Conservation (phyloP, 2,797 vertebrate species). For the Hafferia zeledoni region DNA sequence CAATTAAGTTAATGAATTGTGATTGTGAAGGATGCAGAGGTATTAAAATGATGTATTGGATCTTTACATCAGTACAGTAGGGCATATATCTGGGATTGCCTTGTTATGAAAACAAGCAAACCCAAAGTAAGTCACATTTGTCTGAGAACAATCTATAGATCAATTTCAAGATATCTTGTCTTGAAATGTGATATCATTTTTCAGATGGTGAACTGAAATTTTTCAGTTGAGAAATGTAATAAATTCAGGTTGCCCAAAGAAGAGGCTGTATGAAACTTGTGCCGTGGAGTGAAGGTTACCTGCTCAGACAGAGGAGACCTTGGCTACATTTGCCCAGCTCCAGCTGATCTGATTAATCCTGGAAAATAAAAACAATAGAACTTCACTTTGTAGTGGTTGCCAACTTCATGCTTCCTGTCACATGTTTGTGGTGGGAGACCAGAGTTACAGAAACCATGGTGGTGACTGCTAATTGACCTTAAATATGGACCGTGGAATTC, state of each 20-base stretch:
- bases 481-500: background rate
- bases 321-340: background rate
- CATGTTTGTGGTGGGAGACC: background rate
- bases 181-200: background rate
- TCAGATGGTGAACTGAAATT: background rate
- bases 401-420: background rate
- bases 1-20: background rate
- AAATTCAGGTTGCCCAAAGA: background rate
- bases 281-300: background rate
- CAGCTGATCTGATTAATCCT: background rate
- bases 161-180: background rate
- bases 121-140: background rate
- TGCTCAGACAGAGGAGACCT: background rate
- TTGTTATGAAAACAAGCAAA: background rate
- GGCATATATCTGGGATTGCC: background rate
- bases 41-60: background rate
- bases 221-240: background rate
- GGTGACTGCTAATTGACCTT: background rate
- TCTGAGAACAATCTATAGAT: background rate
- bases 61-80: background rate
- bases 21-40: background rate
- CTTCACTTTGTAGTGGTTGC: background rate
- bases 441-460: background rate
- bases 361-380: background rate
- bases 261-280: background rate